Evolutionary conservation across 92 coral and sea anemone species (phyloP).

Genomic region (Zoanthus solanderi): DNA sequence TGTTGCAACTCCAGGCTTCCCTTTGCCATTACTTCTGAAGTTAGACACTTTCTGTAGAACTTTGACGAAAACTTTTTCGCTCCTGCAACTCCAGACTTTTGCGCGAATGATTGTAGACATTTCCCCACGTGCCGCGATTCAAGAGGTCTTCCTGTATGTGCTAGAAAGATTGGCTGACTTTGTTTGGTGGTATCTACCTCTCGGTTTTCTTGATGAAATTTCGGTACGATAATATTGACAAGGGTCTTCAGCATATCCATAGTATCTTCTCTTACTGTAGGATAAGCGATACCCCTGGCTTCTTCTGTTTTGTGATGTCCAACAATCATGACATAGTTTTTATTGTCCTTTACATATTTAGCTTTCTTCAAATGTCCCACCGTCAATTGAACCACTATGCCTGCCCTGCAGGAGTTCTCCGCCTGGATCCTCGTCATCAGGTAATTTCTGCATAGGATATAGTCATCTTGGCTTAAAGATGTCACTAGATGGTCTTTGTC

Average conservation of each 20-base stretch:
- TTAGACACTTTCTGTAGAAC: not conserved
- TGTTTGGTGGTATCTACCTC: not conserved
- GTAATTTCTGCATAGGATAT: not conserved
- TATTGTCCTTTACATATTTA: too few relatives aligned
- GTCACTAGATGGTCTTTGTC: too few relatives aligned
- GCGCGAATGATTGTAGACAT: not conserved
- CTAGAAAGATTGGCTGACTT: not conserved
- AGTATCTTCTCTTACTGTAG: not conserved
- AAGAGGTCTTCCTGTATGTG: not conserved
- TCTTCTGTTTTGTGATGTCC: not conserved
- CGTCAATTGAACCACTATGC: not conserved
- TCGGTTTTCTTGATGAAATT: not conserved
- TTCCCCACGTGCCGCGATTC: not conserved
- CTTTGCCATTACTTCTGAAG: not conserved
- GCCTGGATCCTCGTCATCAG: not conserved
- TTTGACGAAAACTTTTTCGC: not conserved
- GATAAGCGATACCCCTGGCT: not conserved
- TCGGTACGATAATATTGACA: not conserved
- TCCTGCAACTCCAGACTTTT: not conserved
- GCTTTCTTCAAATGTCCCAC: not conserved
- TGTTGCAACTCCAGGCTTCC: not conserved
- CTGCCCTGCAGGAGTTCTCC: conserved; percentile 4
- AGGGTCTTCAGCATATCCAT: not conserved
- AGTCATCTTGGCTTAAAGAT: not conserved
- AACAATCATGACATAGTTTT: too few relatives aligned